A percentile compares a stretch with the other conserved stretches of the same genome.
These are phyloP conservation scores for Trachelus stipa DNA, from an alignment of 2,888 invertebrate species.

Conservation along the genomic window DNA sequence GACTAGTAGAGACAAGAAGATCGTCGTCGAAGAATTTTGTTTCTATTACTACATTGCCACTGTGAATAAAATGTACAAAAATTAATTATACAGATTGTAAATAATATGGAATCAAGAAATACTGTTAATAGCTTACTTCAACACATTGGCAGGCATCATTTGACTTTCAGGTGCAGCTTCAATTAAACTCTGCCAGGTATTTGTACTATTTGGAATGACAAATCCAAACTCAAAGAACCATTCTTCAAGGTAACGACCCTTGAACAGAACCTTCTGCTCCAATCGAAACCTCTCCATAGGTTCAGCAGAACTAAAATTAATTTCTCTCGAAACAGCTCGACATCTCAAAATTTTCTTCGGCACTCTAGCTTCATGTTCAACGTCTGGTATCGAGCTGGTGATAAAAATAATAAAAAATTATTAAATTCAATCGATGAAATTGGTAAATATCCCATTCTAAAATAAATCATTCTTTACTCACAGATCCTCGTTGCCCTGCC, in stretches of 20 bases:
- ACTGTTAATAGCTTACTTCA: constrained; percentile 77
- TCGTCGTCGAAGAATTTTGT: constrained; percentile 97
- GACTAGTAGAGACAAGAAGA: constrained; percentile 92
- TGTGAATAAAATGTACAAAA: constrained; percentile 67
- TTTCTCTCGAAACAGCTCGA: constrained; percentile 88
- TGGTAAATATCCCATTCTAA: neutral
- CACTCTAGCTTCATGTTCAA: constrained; percentile 96
- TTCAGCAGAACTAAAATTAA: constrained; percentile 91
- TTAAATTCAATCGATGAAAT: neutral
- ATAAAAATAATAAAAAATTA: neutral
- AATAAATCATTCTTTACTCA: constrained; percentile 53
- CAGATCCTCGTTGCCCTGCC: constrained; percentile 98
- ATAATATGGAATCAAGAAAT: neutral
- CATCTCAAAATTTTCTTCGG: constrained; percentile 97
- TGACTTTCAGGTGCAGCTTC: constrained; percentile 99
- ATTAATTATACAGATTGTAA: constrained; percentile 1
- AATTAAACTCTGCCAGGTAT: constrained; percentile 99
- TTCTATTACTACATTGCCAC: constrained; percentile 96
- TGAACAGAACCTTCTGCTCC: constrained; percentile 86
- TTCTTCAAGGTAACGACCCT: constrained; percentile 94
- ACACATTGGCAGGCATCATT: constrained; percentile 99
- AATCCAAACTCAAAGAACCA: constrained; percentile 99
- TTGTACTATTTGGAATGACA: constrained; percentile 98
- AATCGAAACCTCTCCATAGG: constrained; percentile 95
- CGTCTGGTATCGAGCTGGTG: constrained; percentile 77